Evolutionary conservation across 2,797 vertebrate genomes (phyloP), one percentile per base, ranked within the genome.

Genomic region (Manis pentadactyla): DNA sequence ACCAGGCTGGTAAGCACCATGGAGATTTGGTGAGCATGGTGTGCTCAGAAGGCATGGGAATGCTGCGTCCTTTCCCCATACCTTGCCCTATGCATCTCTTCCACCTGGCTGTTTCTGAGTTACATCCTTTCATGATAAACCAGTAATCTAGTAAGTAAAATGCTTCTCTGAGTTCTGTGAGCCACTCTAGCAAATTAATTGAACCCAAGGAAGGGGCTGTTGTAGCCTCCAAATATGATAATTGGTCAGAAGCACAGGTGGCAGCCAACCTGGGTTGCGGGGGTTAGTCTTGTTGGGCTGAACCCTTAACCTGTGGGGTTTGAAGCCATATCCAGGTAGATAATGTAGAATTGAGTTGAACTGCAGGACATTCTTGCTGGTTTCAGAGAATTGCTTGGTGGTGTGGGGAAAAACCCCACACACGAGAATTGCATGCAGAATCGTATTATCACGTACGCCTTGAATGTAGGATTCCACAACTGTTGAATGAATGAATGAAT

Each of bases 401-500:
- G 49, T 14, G 9, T 19, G 12, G n/a, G 14, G 7, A 10, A 25
- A 49, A 53, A 11, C 15, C 63, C n/a, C 46, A 51, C 8, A 49
- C 6, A 31, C 11, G 34, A 46, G 53, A 49, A 31, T 11, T 82
- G 53, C 31, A 12, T 82, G 23, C 46, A 49, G 31, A 49, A 18
- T 55, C 14, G 0, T 51, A n/a, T 9, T 34, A 5, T 53, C 15
- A 34, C 19, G 34, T 1, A 0, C 0, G 1, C 25, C 27, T 74
- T 29, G 15, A n/a, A 15, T 10, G n/a, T 55, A 18, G 19, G 64
- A 87, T n/a, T 51, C 59, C 25, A 2, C 10, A 10, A 53, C 51
- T n/a, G 5, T 27, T 23, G 74, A 73, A 19, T 2, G 31, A n/a
- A 21, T 68, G 27, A 63, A 13, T 34, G 15, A 39, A 74, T 3